Evolutionary conservation across 92 coral and sea anemone genomes (phyloP), one percentile per base, ranked within the genome.

Genomic region (Epizoanthus illoricatus): DNA sequence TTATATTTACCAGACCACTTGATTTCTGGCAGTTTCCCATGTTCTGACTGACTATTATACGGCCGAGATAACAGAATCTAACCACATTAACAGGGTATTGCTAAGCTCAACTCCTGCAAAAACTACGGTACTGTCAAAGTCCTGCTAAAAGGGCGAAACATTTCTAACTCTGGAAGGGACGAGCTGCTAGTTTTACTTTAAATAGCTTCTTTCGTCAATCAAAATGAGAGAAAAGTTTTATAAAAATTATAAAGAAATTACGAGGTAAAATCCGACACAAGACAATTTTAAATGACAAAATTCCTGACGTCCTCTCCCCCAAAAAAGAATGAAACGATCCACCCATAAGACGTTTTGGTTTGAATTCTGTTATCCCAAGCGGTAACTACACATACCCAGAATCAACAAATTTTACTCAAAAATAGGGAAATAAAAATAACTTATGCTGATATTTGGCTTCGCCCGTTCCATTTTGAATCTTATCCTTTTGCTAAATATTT

Each of bases 371-470:
- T 33, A 43, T 68, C 42, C 33, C 56, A 52, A 68, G 47, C 45
- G 49, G n/a, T 43, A 16, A 68, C 73, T 33, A 65, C 36, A 68
- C 43, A 68, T 17, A 68, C 15, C 49, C 42, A 41, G 5, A 15
- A 68, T 7, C 6, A 68, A 39, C 73, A 33, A 68, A 68, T 13
- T 39, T 15, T 68, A 33, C 73, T 33, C 73, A 68, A 68, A 68
- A 68, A 68, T 68, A 68, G 73, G 73, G 42, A 66, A 68, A 68
- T 68, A 68, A 68, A 68, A 68, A 68, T 68, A 68, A 15, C n/a
- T 68, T 68, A 43, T 4, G 73, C 52, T 33, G 42, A 68, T 68
- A 68, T 68, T 65, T 68, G 18, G n/a, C 73, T 68, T 33, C 42
- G 73, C 56, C 56, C 42, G 49, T 33, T 36, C 28, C 73, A 33